Evolutionary conservation across 2,797 vertebrate species (phyloP), one percentile per base, ranked within the genome.

Genomic region (Rhadinocentrus ornatus): DNA sequence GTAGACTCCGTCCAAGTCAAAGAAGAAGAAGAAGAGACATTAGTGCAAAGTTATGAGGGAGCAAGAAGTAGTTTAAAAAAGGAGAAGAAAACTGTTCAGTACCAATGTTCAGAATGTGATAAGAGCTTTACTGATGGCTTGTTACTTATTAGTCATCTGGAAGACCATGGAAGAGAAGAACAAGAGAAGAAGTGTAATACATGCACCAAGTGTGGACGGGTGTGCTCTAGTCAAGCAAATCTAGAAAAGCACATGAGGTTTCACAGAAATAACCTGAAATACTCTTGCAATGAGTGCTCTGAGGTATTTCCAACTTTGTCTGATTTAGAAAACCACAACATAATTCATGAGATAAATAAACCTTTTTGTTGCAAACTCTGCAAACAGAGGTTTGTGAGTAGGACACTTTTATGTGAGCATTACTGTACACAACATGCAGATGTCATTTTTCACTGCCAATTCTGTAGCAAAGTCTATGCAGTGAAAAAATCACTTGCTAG

Each of bases 61-160:
- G 13, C 31, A 8, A 67, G 84, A 73, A 78, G 62, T 61, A 70
- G 13, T 52, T 62, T 69, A 3, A 77, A 39, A 31, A 76, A 67
- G 58, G 86, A 75, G 11, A 90, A 88, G 46, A 88, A 82, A 66
- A 20, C 79, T 4, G 86, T 91, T 53, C 92, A 93, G 67, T 95
- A 95, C 86, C 94, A 95, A 62, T 95, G 95, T 79, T 95, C 95
- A 48, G 94, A 95, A 81, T 95, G 95, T 79, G 92, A 95, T 59
- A 69, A 90, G 74, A 94, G 91, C 72, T 95, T 95, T 66, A 94
- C 94, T 27, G 94, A 95, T 83, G 94, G 95, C 9, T 86, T 95
- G n/a, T 53, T 94, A 85, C 94, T 95, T 37, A 95, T 95, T 68
- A 95, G 93, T 85, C 95, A 95, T 81, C 91, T 95, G 24, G 94